Conservation (phyloP, 2,888 invertebrate genomes). For the Polydrusus pterygomalis region DNA sequence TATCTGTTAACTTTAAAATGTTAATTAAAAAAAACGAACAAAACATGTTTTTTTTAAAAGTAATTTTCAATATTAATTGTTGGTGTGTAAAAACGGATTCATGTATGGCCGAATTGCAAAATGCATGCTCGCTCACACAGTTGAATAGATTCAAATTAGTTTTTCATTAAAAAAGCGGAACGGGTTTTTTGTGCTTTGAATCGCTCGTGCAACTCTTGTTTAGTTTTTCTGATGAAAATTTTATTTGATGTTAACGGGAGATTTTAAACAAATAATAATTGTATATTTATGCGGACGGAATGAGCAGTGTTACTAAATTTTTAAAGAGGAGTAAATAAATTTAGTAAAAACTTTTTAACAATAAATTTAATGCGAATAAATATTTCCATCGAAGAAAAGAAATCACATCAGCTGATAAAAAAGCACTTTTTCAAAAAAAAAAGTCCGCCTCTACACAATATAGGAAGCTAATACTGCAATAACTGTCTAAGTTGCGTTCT, state of each 20-base stretch:
- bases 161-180: constrained; percentile 20
- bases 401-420: too few species aligned
- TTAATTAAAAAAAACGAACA: not conserved
- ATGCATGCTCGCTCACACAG: constrained; percentile 12
- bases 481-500: constrained; percentile 3
- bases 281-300: not conserved
- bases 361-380: too few species aligned
- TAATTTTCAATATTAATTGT: too few species aligned
- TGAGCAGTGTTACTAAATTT: not conserved
- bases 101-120: constrained; percentile 11
- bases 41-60: not conserved
- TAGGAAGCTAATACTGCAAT: too few species aligned
- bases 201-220: not conserved
- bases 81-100: constrained; percentile 18
- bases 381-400: too few species aligned
- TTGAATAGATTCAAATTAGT: constrained; percentile 18
- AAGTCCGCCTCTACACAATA: too few species aligned
- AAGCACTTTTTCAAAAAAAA: too few species aligned
- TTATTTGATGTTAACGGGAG: constrained; percentile 15
- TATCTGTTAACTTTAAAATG: too few species aligned
- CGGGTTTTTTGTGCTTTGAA: not conserved
- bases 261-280: constrained; percentile 5
- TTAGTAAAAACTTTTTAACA: not conserved
- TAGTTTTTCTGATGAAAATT: constrained; percentile 20
- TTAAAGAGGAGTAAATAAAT: not conserved